A percentile compares a stretch with the other conserved stretches of the same genome.
phyloP scores from a whole-genome alignment of 2,888 invertebrate species.

The Cryptocheilus praepositus region DNA sequence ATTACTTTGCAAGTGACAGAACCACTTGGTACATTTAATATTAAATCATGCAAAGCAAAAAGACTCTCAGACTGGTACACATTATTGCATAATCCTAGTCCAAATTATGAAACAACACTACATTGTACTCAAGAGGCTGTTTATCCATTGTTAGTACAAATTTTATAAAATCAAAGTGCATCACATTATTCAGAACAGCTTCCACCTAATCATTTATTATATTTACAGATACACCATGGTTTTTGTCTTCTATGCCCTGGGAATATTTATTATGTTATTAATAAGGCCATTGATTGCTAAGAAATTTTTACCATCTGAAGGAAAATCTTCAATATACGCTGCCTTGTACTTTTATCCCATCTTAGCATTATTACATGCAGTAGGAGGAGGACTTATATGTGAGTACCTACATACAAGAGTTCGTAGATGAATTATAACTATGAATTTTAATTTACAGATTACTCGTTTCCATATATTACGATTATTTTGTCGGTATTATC shows the following conservation, averaged over 20 bases:
- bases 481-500: conserved; percentile 94
- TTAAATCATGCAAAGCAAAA: conserved; percentile 87
- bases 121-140: conserved; percentile 99
- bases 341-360: conserved; percentile 96
- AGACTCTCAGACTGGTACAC: conserved; percentile 98
- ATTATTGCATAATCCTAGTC: conserved; percentile 93
- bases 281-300: conserved; percentile 86
- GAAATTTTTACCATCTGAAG: conserved; percentile 81
- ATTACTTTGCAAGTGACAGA: conserved; percentile 87
- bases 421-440: neutral
- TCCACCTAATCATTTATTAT: neutral
- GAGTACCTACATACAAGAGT: conserved; percentile 73
- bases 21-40: conserved; percentile 85
- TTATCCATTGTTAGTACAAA: conserved; percentile 90
- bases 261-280: conserved; percentile 86
- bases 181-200: neutral
- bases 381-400: conserved; percentile 95
- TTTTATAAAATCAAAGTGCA: conserved; percentile 14
- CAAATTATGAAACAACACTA: conserved; percentile 90
- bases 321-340: conserved; percentile 90
- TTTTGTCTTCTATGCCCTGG: conserved; percentile 91
- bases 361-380: conserved; percentile 89
- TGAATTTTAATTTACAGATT: conserved; percentile 81
- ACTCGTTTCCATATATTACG: conserved; percentile 94
- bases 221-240: conserved; percentile 90